Base-by-base conservation (phyloP, 2,888 invertebrate genomes). In the Phortica okadai region DNA sequence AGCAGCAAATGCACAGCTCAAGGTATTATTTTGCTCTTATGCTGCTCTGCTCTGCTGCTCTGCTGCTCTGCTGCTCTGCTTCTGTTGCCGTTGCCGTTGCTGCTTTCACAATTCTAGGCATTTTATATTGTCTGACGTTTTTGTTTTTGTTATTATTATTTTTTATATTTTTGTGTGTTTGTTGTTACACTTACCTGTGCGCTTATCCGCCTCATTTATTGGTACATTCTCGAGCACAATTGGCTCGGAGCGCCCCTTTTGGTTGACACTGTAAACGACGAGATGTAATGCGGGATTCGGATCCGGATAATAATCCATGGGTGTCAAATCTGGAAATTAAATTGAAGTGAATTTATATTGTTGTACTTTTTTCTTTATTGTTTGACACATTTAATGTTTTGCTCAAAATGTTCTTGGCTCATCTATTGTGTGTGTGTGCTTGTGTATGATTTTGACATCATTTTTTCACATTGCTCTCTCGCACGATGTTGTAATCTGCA, bases 151-250 rank as follows among this genome's bases (percentile, higher is more conserved):
- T 41, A 50, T 11, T 75, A 21, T 21, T 21, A 21, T 67, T 70
- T 45, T 33, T n/a, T 74, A 41, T 42, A 25, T 42, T 62, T 10
- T 62, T 62, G 5, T 62, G 6, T 14, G 8, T 16, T 62, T 21
- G 62, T 62, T 21, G 62, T 7, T 56, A 70, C 21, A 85, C 91
- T 91, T 92, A 97, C 97, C 96, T 92, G 96, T 95, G 89, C 96
- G 94, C 90, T 95, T 96, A 83, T 96, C 97, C 72, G 97, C 96
- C 91, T 97, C 97, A 91, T 96, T 95, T 88, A 97, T 95, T 84
- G 96, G 95, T 85, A 97, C 96, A 89, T 97, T 96, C 90, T 97
- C 97, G 78, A 97, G 93, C 8, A 96, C 93, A 78, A 95, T 94
- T 84, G 95, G 94, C 85, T 96, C 97, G 78, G 97, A 96, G 80